These are phyloP conservation scores for Carposina sasakii DNA, from an alignment of 1,140 invertebrate genomes.

Conservation along the genomic window DNA sequence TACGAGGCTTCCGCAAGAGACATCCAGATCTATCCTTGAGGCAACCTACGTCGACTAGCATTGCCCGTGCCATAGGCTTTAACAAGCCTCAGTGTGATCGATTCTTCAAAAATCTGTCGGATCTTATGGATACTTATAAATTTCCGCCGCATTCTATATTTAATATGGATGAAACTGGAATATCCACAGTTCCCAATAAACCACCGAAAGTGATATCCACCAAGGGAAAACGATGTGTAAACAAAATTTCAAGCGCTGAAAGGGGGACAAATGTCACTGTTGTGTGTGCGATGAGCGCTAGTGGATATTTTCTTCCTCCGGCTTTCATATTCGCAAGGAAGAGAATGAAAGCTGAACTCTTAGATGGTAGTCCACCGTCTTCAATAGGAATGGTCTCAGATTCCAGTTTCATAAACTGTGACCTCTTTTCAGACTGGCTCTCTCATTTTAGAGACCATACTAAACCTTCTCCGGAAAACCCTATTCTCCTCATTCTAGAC, in stretches of 20 bases:
- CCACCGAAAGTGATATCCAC: constrained; percentile 32
- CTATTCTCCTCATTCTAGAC: constrained; percentile 35
- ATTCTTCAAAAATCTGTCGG: constrained; percentile 18
- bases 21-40: constrained; percentile 11
- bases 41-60: constrained; percentile 2
- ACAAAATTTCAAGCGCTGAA: constrained; percentile 39
- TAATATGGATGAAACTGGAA: constrained; percentile 51
- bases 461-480: constrained; percentile 24
- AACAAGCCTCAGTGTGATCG: constrained; percentile 19
- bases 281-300: constrained; percentile 34
- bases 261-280: constrained; percentile 40
- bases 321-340: constrained; percentile 43
- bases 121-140: constrained; percentile 16
- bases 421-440: constrained; percentile 36
- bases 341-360: constrained; percentile 29
- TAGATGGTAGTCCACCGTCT: constrained; percentile 38
- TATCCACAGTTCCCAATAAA: constrained; percentile 42
- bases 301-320: constrained; percentile 39
- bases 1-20: constrained; percentile 13
- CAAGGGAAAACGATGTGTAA: constrained; percentile 34
- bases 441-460: constrained; percentile 47
- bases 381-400: constrained; percentile 27
- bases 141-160: constrained; percentile 22
- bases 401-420: constrained; percentile 34
- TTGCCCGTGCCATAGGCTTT: constrained; percentile 25